Conservation (phyloP, 2,888 invertebrate species). For the Ypsolopha scabrella region DNA sequence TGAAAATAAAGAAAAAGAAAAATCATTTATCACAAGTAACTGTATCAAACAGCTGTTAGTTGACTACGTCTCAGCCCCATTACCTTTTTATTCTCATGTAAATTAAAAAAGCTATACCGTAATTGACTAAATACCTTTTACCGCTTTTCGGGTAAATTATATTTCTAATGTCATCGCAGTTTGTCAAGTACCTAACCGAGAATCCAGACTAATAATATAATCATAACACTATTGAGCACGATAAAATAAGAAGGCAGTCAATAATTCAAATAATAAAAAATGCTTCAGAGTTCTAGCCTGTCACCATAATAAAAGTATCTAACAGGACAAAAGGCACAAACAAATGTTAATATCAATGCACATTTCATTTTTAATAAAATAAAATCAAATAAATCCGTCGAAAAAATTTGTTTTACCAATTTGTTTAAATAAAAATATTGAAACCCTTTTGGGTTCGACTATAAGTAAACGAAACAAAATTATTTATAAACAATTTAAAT, state of each 20-base stretch:
- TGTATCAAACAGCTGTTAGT: slow-evolving; percentile 26
- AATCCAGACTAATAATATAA: slow-evolving; percentile 12
- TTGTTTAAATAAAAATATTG: slow-evolving; percentile 11
- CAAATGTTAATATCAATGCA: no score
- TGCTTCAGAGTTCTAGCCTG: slow-evolving; percentile 22
- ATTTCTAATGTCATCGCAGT: slow-evolving; percentile 49
- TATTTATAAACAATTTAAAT: slow-evolving; percentile 2
- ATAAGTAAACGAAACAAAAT: background rate
- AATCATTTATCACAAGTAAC: slow-evolving; percentile 35
- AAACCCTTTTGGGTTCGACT: background rate
- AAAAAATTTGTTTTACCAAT: no score
- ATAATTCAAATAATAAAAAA: slow-evolving; percentile 43
- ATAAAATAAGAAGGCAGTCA: slow-evolving; percentile 58
- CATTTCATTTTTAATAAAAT: no score
- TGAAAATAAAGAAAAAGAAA: background rate
- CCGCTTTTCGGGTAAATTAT: slow-evolving; percentile 39
- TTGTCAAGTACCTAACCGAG: slow-evolving; percentile 12
- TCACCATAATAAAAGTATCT: no score
- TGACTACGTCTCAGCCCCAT: slow-evolving; percentile 38
- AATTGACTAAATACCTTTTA: slow-evolving; percentile 69
- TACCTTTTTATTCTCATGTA: slow-evolving; percentile 25
- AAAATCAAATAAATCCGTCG: no score
- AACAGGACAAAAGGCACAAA: no score
- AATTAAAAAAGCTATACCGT: slow-evolving; percentile 55
- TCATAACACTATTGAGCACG: slow-evolving; percentile 63